phyloP scores from a whole-genome alignment of 35 echinoderm and acorn worm species.

The Lytechinus pictus region DNA sequence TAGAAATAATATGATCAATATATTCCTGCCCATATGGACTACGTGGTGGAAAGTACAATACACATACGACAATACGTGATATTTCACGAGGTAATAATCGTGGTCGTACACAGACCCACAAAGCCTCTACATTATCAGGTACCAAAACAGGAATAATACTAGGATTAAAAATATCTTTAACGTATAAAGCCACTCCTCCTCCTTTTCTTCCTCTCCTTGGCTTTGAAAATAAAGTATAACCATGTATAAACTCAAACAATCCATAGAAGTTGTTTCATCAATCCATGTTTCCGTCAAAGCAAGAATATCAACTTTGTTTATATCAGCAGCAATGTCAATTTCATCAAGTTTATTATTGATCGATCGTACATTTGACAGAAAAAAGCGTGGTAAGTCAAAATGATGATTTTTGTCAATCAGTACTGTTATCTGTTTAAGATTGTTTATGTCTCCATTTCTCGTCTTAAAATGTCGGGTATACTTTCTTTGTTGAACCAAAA shows the following conservation, averaged over 20 bases:
- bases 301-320: background rate
- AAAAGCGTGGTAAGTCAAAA: background rate
- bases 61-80: too few species aligned
- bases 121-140: too few species aligned
- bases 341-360: conserved; percentile 6
- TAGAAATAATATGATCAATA: too few species aligned
- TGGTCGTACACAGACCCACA: too few species aligned
- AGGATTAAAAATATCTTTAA: background rate
- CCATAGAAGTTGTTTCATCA: background rate
- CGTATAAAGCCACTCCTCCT: background rate
- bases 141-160: too few species aligned
- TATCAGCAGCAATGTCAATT: background rate
- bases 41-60: too few species aligned
- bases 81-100: too few species aligned
- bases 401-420: background rate
- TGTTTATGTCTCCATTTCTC: background rate
- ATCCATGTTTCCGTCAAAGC: background rate
- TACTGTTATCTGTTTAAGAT: background rate
- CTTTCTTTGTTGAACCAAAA: too few species aligned
- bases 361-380: background rate
- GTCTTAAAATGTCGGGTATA: background rate
- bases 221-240: background rate
- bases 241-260: background rate
- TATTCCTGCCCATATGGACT: too few species aligned
- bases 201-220: background rate